Conservation (phyloP, 2,888 invertebrate species). For the Sinodicranocentrus sp. region DNA sequence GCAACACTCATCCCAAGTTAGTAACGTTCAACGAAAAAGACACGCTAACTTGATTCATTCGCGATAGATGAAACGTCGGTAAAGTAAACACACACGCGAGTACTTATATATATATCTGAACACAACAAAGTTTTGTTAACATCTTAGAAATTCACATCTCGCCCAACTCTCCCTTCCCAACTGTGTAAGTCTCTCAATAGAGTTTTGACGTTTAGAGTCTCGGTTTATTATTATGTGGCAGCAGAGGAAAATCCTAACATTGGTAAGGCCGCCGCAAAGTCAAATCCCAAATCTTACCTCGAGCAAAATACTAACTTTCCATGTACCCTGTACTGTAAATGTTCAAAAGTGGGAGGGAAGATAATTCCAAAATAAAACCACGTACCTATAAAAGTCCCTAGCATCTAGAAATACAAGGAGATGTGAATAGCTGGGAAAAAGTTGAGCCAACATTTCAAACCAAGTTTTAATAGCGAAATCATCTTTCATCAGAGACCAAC, state of each 20-base stretch:
- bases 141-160: slow-evolving; percentile 55
- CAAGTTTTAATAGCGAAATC: slow-evolving; percentile 34
- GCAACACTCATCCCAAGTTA: no score
- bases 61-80: slow-evolving; percentile 5
- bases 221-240: slow-evolving; percentile 44
- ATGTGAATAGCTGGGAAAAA: background rate
- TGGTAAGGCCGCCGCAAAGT: background rate
- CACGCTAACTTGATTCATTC: no score
- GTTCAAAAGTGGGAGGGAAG: slow-evolving; percentile 42
- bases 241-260: background rate
- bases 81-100: slow-evolving; percentile 47
- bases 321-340: slow-evolving; percentile 2
- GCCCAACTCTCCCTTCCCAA: slow-evolving; percentile 29
- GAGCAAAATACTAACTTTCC: slow-evolving; percentile 42
- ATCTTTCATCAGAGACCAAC: slow-evolving; percentile 18
- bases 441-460: background rate
- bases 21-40: no score
- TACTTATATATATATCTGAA: slow-evolving; percentile 30
- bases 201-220: slow-evolving; percentile 47
- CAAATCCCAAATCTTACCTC: slow-evolving; percentile 58
- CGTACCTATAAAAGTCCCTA: slow-evolving; percentile 15
- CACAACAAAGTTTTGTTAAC: slow-evolving; percentile 54
- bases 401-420: background rate
- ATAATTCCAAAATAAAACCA: slow-evolving; percentile 53
- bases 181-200: slow-evolving; percentile 16